Conservation (phyloP, 2,797 vertebrate species). For the Sphaeramia orbicularis region DNA sequence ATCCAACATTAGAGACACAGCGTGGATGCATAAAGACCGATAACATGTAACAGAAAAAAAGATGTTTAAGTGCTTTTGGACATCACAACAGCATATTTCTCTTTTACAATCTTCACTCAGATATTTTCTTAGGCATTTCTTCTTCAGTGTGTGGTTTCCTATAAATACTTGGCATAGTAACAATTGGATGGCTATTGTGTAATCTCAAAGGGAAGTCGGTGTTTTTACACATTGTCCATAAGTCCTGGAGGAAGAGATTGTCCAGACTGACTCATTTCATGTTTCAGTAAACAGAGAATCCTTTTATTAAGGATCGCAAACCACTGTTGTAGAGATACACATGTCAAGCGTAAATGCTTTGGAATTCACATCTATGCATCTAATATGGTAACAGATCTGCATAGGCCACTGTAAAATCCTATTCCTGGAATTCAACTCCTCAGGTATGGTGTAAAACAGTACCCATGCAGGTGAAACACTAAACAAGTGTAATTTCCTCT, state of each 20-base stretch:
- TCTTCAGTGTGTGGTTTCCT: constrained; percentile 8
- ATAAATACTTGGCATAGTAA: constrained; percentile 65
- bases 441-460: neutral
- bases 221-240: constrained; percentile 1
- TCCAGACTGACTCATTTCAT: neutral
- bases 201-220: neutral
- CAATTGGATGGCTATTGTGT: constrained; percentile 48
- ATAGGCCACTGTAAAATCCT: constrained; percentile 35
- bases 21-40: constrained; percentile 19
- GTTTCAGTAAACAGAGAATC: constrained; percentile 23
- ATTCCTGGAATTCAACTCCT: neutral
- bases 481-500: constrained; percentile 1
- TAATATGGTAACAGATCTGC: constrained; percentile 31
- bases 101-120: constrained; percentile 28
- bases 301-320: neutral
- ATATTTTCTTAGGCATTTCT: constrained; percentile 33
- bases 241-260: constrained; percentile 12
- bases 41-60: constrained; percentile 25
- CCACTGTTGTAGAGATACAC: constrained; percentile 3
- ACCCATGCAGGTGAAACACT: constrained; percentile 11
- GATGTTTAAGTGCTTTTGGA: constrained; percentile 39
- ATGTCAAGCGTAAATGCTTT: constrained; percentile 6
- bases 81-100: constrained; percentile 2
- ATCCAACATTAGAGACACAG: constrained; percentile 22
- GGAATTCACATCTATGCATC: neutral